Evolutionary conservation across 2,797 vertebrate species (phyloP).

Genomic region (Lerista edwardsae): DNA sequence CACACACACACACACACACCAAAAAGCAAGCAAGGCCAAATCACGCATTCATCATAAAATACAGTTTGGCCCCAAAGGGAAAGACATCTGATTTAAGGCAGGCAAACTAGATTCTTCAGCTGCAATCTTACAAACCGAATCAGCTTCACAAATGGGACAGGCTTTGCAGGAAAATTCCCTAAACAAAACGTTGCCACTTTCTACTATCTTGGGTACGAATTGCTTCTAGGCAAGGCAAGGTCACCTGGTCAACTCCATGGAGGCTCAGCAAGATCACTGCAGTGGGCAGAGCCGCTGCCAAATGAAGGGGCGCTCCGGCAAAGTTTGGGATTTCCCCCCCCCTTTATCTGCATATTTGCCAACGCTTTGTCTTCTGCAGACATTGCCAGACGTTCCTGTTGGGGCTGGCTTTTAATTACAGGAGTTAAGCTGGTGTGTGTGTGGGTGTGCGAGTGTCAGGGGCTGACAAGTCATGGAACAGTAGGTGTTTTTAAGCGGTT

Average conservation of each 20-base stretch:
- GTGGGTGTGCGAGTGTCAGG: not conserved
- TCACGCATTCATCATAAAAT: too few relatives aligned
- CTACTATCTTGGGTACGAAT: not conserved
- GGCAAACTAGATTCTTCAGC: not conserved
- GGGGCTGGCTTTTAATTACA: not conserved
- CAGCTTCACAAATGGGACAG: not conserved
- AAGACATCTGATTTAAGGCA: too few relatives aligned
- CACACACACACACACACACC: too few relatives aligned
- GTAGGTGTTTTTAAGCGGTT: not conserved
- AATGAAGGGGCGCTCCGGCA: not conserved
- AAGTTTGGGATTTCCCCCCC: not conserved
- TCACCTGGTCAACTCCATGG: not conserved
- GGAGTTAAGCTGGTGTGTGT: not conserved
- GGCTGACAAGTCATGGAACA: not conserved
- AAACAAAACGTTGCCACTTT: not conserved
- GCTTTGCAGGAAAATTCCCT: not conserved
- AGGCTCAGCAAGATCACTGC: not conserved
- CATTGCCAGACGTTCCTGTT: not conserved
- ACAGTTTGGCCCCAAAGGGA: too few relatives aligned
- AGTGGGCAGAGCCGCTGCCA: too few relatives aligned
- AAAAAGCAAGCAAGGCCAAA: too few relatives aligned
- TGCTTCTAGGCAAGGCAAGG: not conserved
- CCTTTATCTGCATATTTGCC: not conserved
- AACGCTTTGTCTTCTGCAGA: not conserved
- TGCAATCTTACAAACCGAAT: not conserved